Conservation (phyloP, 2,113 vertebrate genomes). For the Felis chaus region DNA sequence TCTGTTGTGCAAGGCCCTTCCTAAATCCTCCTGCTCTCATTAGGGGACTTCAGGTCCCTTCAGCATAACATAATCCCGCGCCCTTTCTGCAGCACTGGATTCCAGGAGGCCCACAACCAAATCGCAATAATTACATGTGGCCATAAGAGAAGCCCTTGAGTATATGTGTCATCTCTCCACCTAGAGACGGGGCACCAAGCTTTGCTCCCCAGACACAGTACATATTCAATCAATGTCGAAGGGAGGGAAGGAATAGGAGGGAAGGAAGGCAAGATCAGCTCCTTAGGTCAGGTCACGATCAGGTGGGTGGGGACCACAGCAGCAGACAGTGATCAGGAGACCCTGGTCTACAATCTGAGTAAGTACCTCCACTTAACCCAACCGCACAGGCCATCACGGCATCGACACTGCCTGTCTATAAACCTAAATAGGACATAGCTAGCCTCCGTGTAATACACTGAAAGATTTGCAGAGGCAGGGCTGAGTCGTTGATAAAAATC, state of each 20-base stretch:
- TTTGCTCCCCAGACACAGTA: not conserved
- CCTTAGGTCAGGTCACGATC: not conserved
- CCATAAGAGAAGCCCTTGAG: not conserved
- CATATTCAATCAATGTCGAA: accelerated
- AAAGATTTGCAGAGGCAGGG: not conserved
- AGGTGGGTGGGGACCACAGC: not conserved
- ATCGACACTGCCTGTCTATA: accelerated
- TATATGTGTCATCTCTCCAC: not conserved
- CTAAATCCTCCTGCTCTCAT: not conserved
- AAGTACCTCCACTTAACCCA: not conserved
- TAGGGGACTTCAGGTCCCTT: not conserved
- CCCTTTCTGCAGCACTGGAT: not conserved
- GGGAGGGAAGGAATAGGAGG: not conserved
- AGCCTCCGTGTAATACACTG: not conserved
- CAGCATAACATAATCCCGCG: not conserved
- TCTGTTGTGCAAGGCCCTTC: not conserved
- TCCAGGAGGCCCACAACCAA: accelerated
- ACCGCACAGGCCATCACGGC: not conserved
- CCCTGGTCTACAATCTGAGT: not conserved
- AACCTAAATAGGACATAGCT: not conserved
- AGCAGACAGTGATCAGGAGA: not conserved
- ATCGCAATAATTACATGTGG: accelerated
- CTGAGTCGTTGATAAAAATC: not conserved
- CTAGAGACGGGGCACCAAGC: not conserved
- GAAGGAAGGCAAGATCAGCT: no score